Evolutionary conservation across 1,140 invertebrate species (phyloP), one percentile per base, ranked within the genome.

Genomic region (Linepithema humile): DNA sequence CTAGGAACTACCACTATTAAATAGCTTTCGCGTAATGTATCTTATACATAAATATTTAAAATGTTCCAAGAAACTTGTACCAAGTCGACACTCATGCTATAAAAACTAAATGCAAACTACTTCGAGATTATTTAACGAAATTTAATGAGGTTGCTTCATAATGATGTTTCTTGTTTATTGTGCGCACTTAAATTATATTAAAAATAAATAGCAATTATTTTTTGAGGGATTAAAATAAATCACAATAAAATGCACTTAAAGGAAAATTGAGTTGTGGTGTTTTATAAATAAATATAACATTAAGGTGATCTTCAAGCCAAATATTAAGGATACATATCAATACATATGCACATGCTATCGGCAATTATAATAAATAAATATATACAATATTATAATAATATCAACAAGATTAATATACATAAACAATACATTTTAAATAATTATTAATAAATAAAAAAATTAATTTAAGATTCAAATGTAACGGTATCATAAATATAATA

Each of bases 1-100:
- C 72, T 74, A 62, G 53, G 26, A 74, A 40, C 23, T 59, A 35
- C 69, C 50, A n/a, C 72, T 55, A 38, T 74, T 60, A 62, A 62
- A 45, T 23, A 60, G 26, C 72, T 57, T 60, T 62, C 55, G 26
- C 26, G 10, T 40, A 57, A 57, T 38, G 2, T 48, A 6, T n/a
- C 26, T 60, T 74, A 1, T 9, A 62, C 26, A 23, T 29, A 43
- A 23, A 59, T 43, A 60, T 1, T 10, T 59, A 0, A 60, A 32
- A 12, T 23, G 29, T 43, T 60, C 3, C 3, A 60, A 74, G 17
- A 45, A 45, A 5, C 10, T 43, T 75, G 26, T 62, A 60, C 32
- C 55, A 3, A 60, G 72, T 55, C 17, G 55, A 60, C 26, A 12
- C 38, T 26, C 72, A 12, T 43, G n/a, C 6, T 23, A 12, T 32